A percentile compares a stretch with the other conserved stretches of the same genome.
Evolutionary conservation across 1,140 invertebrate species (phyloP).

Genomic region (Eumeta japonica): DNA sequence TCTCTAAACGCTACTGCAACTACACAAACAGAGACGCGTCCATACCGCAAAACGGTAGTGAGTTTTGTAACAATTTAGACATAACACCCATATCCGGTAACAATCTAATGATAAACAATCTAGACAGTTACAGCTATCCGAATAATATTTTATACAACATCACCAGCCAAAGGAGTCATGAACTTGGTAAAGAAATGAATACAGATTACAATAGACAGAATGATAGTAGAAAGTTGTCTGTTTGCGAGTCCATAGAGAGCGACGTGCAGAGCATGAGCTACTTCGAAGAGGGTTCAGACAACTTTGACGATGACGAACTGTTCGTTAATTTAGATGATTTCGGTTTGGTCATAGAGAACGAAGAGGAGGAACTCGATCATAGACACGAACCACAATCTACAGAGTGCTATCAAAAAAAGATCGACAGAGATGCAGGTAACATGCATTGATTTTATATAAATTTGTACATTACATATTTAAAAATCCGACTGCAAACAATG

Average conservation of each 20-base stretch:
- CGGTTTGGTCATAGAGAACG: conserved; percentile 34
- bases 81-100: conserved; percentile 11
- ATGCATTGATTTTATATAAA: neutral
- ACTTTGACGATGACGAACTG: conserved; percentile 45
- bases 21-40: conserved; percentile 17
- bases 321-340: conserved; percentile 49
- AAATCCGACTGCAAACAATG: neutral
- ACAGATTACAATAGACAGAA: neutral
- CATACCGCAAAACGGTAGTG: conserved; percentile 12
- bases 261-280: conserved; percentile 41
- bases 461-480: neutral
- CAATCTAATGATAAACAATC: conserved; percentile 29
- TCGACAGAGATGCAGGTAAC: neutral
- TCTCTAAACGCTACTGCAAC: conserved; percentile 48
- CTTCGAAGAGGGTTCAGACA: conserved; percentile 46
- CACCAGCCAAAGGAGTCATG: no score
- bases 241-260: conserved; percentile 45
- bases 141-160: conserved; percentile 48
- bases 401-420: neutral
- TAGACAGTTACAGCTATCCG: conserved; percentile 50
- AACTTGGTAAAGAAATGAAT: no score
- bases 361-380: conserved; percentile 13
- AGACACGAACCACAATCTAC: neutral
- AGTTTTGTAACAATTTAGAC: no score
- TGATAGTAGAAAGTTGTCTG: conserved; percentile 33